These are phyloP conservation scores for Pseudochirops corinnae DNA, from an alignment of 2,797 vertebrate genomes.

Conservation along the genomic window DNA sequence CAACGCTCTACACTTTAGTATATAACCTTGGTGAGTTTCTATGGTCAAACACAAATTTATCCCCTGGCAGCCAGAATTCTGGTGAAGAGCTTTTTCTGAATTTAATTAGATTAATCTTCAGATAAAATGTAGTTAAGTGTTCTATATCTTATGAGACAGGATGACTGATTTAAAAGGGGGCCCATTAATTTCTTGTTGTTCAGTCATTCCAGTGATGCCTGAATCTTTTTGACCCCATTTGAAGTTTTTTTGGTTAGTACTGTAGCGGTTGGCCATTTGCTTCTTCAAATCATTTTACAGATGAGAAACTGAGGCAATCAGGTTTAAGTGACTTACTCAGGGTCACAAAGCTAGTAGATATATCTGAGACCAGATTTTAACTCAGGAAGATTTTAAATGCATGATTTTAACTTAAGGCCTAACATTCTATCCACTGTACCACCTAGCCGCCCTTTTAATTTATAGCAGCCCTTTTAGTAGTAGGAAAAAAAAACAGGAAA, in stretches of 20 bases:
- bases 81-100: neutral
- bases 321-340: too few relatives aligned
- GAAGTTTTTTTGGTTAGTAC: neutral
- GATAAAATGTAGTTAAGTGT: neutral
- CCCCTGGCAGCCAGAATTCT: neutral
- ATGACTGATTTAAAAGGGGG: neutral
- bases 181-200: neutral
- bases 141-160: neutral
- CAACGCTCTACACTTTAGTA: neutral
- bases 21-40: neutral
- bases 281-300: neutral
- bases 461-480: neutral
- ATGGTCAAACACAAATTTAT: neutral
- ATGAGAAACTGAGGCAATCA: too few relatives aligned
- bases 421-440: neutral
- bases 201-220: neutral
- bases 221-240: neutral
- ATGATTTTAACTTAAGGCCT: too few relatives aligned
- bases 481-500: neutral
- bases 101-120: neutral
- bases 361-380: too few relatives aligned
- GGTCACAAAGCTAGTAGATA: too few relatives aligned
- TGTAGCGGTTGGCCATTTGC: neutral
- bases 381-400: too few relatives aligned
- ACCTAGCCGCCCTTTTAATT: neutral